Conservation (phyloP, 2,888 invertebrate genomes). For the Strigamia maritima region DNA sequence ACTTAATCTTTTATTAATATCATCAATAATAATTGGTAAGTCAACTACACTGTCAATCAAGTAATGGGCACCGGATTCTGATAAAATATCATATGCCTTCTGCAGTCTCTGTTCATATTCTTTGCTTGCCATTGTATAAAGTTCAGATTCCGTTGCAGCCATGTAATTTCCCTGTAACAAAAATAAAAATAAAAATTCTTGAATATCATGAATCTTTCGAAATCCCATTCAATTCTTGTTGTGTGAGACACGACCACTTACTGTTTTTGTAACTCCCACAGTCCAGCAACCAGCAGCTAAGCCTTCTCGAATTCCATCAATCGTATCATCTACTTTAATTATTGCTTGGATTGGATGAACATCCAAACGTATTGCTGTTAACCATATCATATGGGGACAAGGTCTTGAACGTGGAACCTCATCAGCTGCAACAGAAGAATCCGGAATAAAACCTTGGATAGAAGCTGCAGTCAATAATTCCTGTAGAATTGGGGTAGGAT, state of each 20-base stretch:
- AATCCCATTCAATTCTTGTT: too few relatives aligned
- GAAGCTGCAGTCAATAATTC: conserved; percentile 48
- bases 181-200: neutral
- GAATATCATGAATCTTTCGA: too few relatives aligned
- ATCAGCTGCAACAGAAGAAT: conserved; percentile 51
- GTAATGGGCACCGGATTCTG: conserved; percentile 52
- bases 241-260: too few relatives aligned
- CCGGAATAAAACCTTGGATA: conserved; percentile 51
- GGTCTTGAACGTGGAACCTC: conserved; percentile 52
- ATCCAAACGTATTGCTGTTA: conserved; percentile 51
- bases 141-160: conserved; percentile 46
- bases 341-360: conserved; percentile 47
- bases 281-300: conserved; percentile 53
- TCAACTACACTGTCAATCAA: conserved; percentile 52
- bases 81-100: conserved; percentile 48
- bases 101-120: conserved; percentile 47
- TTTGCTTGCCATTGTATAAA: conserved; percentile 47
- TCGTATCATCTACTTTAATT: conserved; percentile 51
- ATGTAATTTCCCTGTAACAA: conserved; percentile 52
- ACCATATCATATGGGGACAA: conserved; percentile 53
- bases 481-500: conserved; percentile 50
- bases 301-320: conserved; percentile 51
- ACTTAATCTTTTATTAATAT: conserved; percentile 50
- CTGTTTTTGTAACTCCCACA: conserved; percentile 50
- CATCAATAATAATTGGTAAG: conserved; percentile 50